Evolutionary conservation across 2,797 vertebrate species (phyloP).

Genomic region (Melanotaenia pygmaea): DNA sequence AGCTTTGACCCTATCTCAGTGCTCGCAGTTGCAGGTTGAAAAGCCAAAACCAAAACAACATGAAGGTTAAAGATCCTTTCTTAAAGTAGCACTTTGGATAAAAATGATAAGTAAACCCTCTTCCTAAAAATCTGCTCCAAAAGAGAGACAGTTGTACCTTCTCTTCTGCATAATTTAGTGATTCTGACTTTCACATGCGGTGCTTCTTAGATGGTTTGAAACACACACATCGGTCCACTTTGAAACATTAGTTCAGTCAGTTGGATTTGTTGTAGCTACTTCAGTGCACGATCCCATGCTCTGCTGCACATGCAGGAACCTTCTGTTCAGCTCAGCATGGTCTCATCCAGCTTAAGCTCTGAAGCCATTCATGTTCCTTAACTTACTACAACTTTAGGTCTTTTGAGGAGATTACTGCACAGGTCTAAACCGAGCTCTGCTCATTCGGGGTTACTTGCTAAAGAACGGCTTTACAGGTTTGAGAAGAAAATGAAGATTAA

Average conservation of each 20-base stretch:
- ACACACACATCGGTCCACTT: conserved; percentile 17
- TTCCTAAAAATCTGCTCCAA: not conserved
- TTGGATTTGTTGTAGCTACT: conserved; percentile 44
- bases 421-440: conserved; percentile 49
- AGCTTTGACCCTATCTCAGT: conserved; percentile 60
- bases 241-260: conserved; percentile 54
- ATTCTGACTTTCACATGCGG: conserved; percentile 52
- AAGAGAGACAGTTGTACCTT: conserved; percentile 11
- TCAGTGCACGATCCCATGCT: conserved; percentile 26
- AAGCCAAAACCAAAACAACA: conserved; percentile 21
- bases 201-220: conserved; percentile 7
- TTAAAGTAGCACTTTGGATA: not conserved
- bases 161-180: conserved; percentile 55
- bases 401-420: conserved; percentile 62
- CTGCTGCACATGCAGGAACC: conserved; percentile 50
- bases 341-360: conserved; percentile 47
- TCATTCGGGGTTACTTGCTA: conserved; percentile 56
- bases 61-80: conserved; percentile 4
- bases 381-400: conserved; percentile 33
- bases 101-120: conserved; percentile 11
- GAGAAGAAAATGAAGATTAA: conserved; percentile 69
- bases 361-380: conserved; percentile 39
- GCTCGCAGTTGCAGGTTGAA: conserved; percentile 38
- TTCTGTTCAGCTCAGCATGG: conserved; percentile 49
- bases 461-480: conserved; percentile 36